Base-by-base conservation (phyloP, 1,140 invertebrate species). In the Hyphantria cunea region DNA sequence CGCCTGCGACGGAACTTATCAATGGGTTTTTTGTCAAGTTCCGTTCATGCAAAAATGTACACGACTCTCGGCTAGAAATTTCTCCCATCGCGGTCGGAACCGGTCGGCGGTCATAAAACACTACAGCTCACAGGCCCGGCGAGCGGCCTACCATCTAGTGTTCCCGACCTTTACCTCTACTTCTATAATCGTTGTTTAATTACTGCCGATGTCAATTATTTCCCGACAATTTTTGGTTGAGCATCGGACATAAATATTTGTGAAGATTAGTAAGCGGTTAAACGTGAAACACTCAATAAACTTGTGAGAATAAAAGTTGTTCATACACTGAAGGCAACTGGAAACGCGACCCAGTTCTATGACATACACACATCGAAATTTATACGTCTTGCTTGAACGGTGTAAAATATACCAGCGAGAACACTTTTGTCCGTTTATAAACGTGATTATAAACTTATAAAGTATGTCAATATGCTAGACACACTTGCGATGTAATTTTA, bases 1-100 rank as follows among this genome's bases (percentile, higher is more conserved):
- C 86, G 84, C 84, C 84, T 72, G 70, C 66, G 69, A 70, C 61
- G 67, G 45, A 66, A 55, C 74, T 86, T 88, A 85, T 85, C 84
- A 77, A 76, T 75, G 74, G 51, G 53, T 77, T 75, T 78, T 73
- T 74, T 72, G 51, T 60, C 37, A 34, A 58, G 65, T 64, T 64
- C 37, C 64, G 61, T 41, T 64, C 60, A 69, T 71, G 72, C 73
- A 60, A 75, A 75, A 75, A 70, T 68, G 68, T 64, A 42, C 51
- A 66, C 33, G 14, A 50, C 14, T 59, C 51, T 58, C 14, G 41
- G 42, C 50, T 59, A 73, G 66, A 70, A 73, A 76, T 70, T 61
- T 76, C 68, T 66, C 65, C 68, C 58, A 64, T 32, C 33, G 42
- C 14, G n/a, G 15, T 50, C 45, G 37, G 47, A 74, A 72, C 72